A percentile compares a stretch with the other conserved stretches of the same genome.
phyloP scores from a whole-genome alignment of 30 jellyfish, hydroid and myxozoan genomes.

The Haliclystus octoradiatus region DNA sequence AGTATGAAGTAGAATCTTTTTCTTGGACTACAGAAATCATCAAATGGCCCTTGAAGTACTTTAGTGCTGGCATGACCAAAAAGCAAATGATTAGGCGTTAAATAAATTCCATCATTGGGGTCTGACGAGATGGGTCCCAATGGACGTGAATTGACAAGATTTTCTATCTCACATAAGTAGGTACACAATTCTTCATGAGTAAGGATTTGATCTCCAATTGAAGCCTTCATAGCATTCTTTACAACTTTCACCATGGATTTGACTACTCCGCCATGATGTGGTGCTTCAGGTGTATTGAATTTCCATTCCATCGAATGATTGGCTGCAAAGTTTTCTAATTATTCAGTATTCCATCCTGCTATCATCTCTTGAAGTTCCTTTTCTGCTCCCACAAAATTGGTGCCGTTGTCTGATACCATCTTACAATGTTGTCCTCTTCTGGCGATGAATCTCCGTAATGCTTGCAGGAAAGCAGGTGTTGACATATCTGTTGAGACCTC shows the following conservation, averaged over 20 bases:
- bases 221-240: slow-evolving; percentile 27
- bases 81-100: slow-evolving; percentile 44
- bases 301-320: slow-evolving; percentile 37
- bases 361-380: slow-evolving; percentile 32
- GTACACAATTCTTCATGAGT: slow-evolving; percentile 37
- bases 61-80: slow-evolving; percentile 57
- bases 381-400: slow-evolving; percentile 53
- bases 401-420: slow-evolving; percentile 46
- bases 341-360: slow-evolving; percentile 25
- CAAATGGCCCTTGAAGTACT: slow-evolving; percentile 69
- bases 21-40: slow-evolving; percentile 25
- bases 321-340: slow-evolving; percentile 28
- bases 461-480: slow-evolving; percentile 48
- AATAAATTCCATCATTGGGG: slow-evolving; percentile 61
- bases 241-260: slow-evolving; percentile 41
- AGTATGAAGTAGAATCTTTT: slow-evolving; percentile 47
- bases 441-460: slow-evolving; percentile 44
- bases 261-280: slow-evolving; percentile 49
- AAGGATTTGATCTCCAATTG: too few species aligned
- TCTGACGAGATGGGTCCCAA: slow-evolving; percentile 41
- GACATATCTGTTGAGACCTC: slow-evolving; percentile 45
- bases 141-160: slow-evolving; percentile 50
- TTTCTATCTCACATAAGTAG: slow-evolving; percentile 39
- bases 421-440: slow-evolving; percentile 44
- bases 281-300: slow-evolving; percentile 61